Base-by-base conservation (phyloP, 2,113 vertebrate genomes). In the Coptodon rendalli region DNA sequence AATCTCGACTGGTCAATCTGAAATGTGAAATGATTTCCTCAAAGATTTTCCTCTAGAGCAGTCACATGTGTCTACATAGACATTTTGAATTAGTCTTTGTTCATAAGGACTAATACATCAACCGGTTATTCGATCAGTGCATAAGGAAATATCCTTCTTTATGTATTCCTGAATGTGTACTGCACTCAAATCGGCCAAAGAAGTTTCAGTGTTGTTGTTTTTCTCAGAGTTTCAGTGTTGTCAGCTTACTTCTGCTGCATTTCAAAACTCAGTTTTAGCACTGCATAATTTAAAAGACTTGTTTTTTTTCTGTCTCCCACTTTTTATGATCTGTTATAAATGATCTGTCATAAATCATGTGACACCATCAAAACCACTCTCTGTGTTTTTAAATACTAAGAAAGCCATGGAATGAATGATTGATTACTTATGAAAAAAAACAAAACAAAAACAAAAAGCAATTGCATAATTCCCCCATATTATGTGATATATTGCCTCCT, bases 321-420 rank as follows among this genome's bases (percentile, higher is more conserved):
- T 45, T 73, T 45, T 45, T 16, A 76, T 48, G 24, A 76, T 61
- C 59, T 73, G 38, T 5, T 73, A 16, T 17, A 73, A 73, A 73
- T 73, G 38, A 45, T 73, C 40, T 73, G 22, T 45, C 40, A 73
- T 29, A 73, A 73, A 73, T 76, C 24, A 76, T 76, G 40, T 17
- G 24, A 76, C 40, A 76, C 40, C 40, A 48, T 48, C 24, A 17
- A 76, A 76, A 76, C 40, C 68, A 48, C 68, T 17, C 14, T 45
- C 14, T 73, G 3, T 29, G 1, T 29, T 76, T 29, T 29, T 19
- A 29, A 76, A 76, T 76, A 3, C 40, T 5, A 45, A 48, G 22
- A 48, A 73, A 73, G 40, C 22, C 13, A 19, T 48, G 40, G 4
- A 45, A 29, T 48, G 40, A 76, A 76, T 76, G 43, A 76, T 27